These are phyloP conservation scores for Pangasius krempfi DNA, from an alignment of 2,797 vertebrate genomes.

Conservation along the genomic window DNA sequence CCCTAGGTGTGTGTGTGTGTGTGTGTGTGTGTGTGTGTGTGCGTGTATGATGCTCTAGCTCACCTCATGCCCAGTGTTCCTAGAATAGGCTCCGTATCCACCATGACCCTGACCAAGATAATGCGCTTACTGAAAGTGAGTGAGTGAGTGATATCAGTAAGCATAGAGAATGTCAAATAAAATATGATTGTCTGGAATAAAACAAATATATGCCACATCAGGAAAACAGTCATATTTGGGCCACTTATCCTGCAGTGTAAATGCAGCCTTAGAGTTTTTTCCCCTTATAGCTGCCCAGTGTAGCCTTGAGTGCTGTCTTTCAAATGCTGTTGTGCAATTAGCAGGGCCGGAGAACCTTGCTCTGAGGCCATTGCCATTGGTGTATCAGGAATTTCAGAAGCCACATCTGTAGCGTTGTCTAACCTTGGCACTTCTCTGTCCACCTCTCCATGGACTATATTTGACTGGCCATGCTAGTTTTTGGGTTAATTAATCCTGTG, in stretches of 20 bases:
- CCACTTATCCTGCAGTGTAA: neutral
- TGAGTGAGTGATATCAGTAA: neutral
- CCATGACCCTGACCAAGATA: neutral
- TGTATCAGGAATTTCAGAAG: neutral
- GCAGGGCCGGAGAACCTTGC: neutral
- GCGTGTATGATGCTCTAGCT: neutral
- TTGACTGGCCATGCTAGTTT: neutral
- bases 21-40: neutral
- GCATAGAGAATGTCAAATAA: neutral
- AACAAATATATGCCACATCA: neutral
- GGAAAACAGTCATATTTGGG: neutral
- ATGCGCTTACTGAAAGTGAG: neutral
- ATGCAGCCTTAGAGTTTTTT: neutral
- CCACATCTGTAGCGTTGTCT: neutral
- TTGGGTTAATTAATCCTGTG: neutral
- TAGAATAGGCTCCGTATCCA: neutral
- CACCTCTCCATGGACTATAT: neutral
- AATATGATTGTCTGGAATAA: neutral
- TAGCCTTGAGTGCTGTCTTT: neutral
- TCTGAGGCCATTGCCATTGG: neutral
- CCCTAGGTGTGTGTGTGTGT: neutral
- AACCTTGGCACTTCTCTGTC: neutral
- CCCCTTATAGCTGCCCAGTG: neutral
- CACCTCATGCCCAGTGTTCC: neutral
- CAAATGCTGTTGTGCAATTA: neutral